These are phyloP conservation scores for Drosophila antonietae DNA, from an alignment of 2,888 invertebrate genomes.

Conservation along the genomic window DNA sequence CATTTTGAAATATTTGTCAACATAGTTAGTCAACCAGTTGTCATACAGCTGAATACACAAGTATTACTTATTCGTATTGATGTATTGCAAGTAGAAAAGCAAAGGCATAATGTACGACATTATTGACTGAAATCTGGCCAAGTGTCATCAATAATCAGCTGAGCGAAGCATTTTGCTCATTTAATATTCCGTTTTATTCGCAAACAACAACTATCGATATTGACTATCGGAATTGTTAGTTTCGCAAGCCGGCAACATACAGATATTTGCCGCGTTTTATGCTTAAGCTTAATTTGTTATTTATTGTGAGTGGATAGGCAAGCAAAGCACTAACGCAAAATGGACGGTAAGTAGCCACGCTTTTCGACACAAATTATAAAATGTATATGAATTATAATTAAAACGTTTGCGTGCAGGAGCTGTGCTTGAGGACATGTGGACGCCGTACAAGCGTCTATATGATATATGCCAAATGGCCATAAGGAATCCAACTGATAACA, in stretches of 20 bases:
- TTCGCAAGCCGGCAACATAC: conserved; percentile 34
- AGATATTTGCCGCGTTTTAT: conserved; percentile 51
- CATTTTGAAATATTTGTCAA: not conserved
- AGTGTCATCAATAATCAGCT: not conserved
- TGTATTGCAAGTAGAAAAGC: not conserved
- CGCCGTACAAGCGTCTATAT: conserved; percentile 92
- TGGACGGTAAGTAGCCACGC: conserved; percentile 36
- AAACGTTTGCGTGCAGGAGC: conserved; percentile 5
- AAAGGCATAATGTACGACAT: not conserved
- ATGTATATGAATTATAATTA: not conserved
- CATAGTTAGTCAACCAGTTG: not conserved
- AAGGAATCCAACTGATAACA: conserved; percentile 87
- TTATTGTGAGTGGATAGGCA: not conserved
- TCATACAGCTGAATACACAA: conserved; percentile 1
- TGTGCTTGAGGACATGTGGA: conserved; percentile 91
- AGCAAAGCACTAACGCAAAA: conserved; percentile 11
- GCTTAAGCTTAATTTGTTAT: not conserved
- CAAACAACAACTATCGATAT: conserved; percentile 11
- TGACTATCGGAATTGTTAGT: conserved; percentile 16
- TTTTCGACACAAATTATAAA: not conserved
- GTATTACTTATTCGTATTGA: not conserved
- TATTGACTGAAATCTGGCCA: not conserved
- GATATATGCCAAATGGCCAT: conserved; percentile 89
- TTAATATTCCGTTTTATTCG: not conserved
- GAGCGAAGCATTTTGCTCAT: too few species aligned